phyloP scores from a whole-genome alignment of 2,888 invertebrate genomes.

The Zygogramma bicolorata region DNA sequence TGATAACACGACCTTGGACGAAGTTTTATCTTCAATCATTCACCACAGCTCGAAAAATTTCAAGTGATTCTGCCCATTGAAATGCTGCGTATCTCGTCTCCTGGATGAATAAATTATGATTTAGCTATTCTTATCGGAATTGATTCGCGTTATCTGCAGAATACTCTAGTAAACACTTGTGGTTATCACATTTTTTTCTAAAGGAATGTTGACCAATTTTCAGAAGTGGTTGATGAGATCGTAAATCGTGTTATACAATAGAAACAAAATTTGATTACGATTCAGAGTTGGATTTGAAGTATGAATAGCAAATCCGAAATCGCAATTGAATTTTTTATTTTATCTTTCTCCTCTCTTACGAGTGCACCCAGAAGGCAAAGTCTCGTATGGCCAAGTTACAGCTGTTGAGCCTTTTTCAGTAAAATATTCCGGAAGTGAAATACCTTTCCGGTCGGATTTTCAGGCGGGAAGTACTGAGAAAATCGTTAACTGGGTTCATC shows the following conservation, averaged over 20 bases:
- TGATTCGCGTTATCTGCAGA: slow-evolving; percentile 1
- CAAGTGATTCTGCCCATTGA: background rate
- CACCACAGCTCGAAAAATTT: background rate
- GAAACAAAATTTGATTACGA: too few species aligned
- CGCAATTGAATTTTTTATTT: too few species aligned
- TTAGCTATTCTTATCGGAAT: background rate
- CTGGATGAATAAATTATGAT: slow-evolving; percentile 9
- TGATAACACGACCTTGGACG: slow-evolving; percentile 2
- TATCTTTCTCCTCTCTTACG: too few species aligned
- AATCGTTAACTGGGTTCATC: too few species aligned
- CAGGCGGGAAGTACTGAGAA: too few species aligned
- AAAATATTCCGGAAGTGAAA: too few species aligned
- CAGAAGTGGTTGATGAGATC: background rate
- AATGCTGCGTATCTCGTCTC: background rate
- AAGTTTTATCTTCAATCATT: background rate
- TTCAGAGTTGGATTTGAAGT: too few species aligned
- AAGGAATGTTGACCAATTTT: background rate
- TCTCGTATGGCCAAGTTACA: too few species aligned
- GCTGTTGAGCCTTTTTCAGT: too few species aligned
- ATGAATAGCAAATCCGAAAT: too few species aligned
- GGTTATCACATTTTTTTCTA: background rate
- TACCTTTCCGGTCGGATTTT: too few species aligned
- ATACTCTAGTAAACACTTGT: slow-evolving; percentile 1
- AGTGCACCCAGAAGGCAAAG: too few species aligned
- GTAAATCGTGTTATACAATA: background rate